Conservation (phyloP, 2,797 vertebrate genomes). For the Artibeus lituratus region DNA sequence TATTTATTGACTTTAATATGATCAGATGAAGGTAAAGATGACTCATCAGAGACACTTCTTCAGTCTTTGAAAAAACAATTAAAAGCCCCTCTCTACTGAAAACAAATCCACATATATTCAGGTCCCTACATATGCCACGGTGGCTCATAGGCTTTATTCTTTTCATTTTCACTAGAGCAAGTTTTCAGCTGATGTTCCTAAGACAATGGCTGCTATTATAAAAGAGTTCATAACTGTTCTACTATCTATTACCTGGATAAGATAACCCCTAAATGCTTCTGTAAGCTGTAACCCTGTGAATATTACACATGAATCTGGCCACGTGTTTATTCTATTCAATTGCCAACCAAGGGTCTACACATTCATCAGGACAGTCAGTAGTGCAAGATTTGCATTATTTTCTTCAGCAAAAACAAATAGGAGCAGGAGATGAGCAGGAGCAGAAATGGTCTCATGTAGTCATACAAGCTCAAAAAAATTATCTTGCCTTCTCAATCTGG, state of each 20-base stretch:
- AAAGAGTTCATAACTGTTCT: background rate
- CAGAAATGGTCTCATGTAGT: background rate
- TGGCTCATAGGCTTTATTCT: background rate
- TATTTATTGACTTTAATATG: background rate
- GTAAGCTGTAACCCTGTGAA: background rate
- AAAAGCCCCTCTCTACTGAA: background rate
- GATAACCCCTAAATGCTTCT: background rate
- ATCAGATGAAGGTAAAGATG: background rate
- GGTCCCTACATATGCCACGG: too few species aligned
- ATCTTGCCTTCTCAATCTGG: background rate
- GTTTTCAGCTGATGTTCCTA: background rate
- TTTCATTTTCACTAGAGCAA: background rate
- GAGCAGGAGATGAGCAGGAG: fast-evolving
- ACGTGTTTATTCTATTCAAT: background rate
- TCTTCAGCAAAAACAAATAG: background rate
- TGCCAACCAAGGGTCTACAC: background rate
- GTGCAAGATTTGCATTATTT: background rate
- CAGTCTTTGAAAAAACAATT: background rate
- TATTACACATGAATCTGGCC: background rate
- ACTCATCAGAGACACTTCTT: background rate
- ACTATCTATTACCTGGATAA: background rate
- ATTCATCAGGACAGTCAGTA: background rate
- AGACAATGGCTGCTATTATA: background rate
- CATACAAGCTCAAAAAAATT: background rate
- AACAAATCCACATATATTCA: fast-evolving